Conservation (phyloP, 2,888 invertebrate genomes). For the Acleris holmiana region DNA sequence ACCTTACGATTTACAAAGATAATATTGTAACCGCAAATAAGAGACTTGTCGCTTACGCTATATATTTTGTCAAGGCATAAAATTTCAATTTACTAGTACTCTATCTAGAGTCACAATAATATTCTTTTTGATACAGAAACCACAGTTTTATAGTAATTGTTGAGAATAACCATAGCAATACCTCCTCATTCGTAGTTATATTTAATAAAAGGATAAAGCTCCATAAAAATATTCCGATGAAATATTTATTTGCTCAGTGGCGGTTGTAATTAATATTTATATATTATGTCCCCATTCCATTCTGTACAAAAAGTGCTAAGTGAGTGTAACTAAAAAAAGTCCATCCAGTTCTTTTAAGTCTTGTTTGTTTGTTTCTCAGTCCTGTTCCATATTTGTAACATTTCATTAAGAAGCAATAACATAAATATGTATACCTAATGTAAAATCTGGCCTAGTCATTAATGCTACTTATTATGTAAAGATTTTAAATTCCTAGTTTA, state of each 20-base stretch:
- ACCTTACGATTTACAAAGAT: too few relatives aligned
- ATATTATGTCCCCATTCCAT: constrained; percentile 45
- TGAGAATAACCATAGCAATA: too few relatives aligned
- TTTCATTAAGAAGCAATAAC: neutral
- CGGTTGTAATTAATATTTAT: constrained; percentile 65
- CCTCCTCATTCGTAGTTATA: neutral
- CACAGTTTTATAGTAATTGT: too few relatives aligned
- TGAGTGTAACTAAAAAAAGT: constrained; percentile 32
- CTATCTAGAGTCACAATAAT: too few relatives aligned
- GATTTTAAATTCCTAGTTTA: neutral
- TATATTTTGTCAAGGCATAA: too few relatives aligned
- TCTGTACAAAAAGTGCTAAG: constrained; percentile 38
- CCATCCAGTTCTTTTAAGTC: constrained; percentile 31
- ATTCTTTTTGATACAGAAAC: too few relatives aligned
- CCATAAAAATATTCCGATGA: constrained; percentile 49
- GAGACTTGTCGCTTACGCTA: too few relatives aligned
- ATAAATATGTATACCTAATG: neutral
- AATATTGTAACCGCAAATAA: too few relatives aligned
- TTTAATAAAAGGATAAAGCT: constrained; percentile 44
- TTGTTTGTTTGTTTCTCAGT: constrained; percentile 6
- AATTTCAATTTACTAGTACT: too few relatives aligned
- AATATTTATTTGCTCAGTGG: constrained; percentile 74
- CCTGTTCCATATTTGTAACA: constrained; percentile 1
- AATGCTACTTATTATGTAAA: neutral
- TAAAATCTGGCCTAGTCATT: neutral